Base-by-base conservation (phyloP, 2,797 vertebrate genomes). In the Coccyzus lansbergi region DNA sequence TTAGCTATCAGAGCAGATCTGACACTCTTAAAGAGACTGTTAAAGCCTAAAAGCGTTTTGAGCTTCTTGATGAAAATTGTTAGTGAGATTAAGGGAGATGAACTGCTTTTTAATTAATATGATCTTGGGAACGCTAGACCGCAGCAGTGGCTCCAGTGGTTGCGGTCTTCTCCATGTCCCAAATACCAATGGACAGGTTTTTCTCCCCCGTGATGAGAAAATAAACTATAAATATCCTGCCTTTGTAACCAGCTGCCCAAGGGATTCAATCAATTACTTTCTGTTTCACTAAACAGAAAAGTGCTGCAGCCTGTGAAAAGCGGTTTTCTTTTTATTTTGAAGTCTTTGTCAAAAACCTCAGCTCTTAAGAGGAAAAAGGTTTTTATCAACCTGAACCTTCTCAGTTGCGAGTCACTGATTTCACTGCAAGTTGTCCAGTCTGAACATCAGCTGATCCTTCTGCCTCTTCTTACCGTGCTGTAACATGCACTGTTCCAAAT, bases 11-110 rank as follows among this genome's bases (percentile, higher is more conserved):
- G 63, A 33, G 15, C 31, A 25, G 33, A 8, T 52, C 71, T 90
- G 46, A 9, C 59, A 64, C 31, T n/a, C 42, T 68, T 28, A 28
- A 31, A 59, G n/a, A 68, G 68, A 9, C 3, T 72, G 10, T 46
- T 80, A 83, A 82, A 91, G 67, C 25, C 59, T 76, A 4, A 51
- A 68, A 68, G n/a, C 9, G 2, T 76, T 84, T 26, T 46, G 42
- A 81, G 62, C 79, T 93, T 76, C 76, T 77, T 78, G 36, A 36
- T 76, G 68, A 74, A 86, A 91, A 59, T 60, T 88, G 40, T 63
- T 5, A 2, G 34, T 34, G 71, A 9, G 17, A 74, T 78, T 69
- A 91, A 78, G 62, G 84, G 76, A 88, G 63, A 78, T 88, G 21
- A 83, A 34, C 34, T 68, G 58, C 20, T 78, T 83, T 89, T 85